Base-by-base conservation (phyloP, 1,140 invertebrate genomes). In the Sitophilus oryzae region DNA sequence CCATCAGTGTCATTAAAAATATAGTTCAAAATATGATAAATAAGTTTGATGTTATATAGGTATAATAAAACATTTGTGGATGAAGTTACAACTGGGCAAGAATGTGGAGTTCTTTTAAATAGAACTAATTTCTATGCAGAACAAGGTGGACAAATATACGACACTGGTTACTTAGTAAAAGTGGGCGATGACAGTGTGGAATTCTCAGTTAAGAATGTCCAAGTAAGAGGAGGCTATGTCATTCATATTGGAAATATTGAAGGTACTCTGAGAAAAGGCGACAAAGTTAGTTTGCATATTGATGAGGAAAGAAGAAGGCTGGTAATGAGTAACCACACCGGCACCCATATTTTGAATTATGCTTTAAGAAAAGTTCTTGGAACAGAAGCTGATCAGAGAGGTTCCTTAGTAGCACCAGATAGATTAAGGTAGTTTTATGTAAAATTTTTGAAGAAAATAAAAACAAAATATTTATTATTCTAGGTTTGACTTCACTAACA, bases 241-340 rank as follows among this genome's bases (percentile, higher is more conserved):
- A 74, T 99, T 9, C 96, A 99, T 67, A 85, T 92, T 61, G 94
- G 94, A 21, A 83, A 83, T 61, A 78, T 91, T 38, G 91, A 93
- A 75, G 95, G 95, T 8, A 80, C 70, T 0, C 71, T 99, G 8
- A 82, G 78, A 66, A 83, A 95, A 45, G 94, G 94, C 2, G 96
- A 99, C 75, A 80, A 81, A 67, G 75, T 99, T 6, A 76, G 81
- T 47, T 74, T 96, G 11, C 80, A 86, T 56, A 79, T 99, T 55
- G 95, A 99, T 74, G 82, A 82, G 46, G 78, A 84, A 61, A 80
- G 94, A 53, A 77, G 95, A 68, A 79, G 86, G 62, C 73, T 90
- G 4, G 79, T 98, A 18, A 99, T 99, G 97, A 96, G 91, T 66
- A 99, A 99, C 75, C 97, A 99, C 67, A 99, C 96, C 18, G 97